Base-by-base conservation (phyloP, 2,113 vertebrate genomes). In the Xenopus laevis region DNA sequence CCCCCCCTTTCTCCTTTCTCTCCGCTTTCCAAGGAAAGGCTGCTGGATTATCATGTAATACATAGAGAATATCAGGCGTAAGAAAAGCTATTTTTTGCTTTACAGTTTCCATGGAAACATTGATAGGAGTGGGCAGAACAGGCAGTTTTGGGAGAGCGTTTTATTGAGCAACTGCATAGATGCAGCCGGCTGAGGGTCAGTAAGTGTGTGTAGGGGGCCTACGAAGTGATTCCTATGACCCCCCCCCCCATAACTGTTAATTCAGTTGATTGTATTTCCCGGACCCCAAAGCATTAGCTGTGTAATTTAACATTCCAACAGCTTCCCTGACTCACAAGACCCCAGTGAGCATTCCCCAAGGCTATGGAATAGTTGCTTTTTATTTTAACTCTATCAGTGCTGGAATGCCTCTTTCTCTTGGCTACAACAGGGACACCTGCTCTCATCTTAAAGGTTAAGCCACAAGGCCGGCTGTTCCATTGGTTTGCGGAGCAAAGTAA, bases 71-170 rank as follows among this genome's bases (percentile, higher is more conserved):
- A 68, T 62, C 65, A 61, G 65, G 72, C 72, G 27, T 68, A 68
- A 75, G 72, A 68, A 75, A 60, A 75, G 72, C 72, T 75, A 75
- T 75, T 75, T 75, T 75, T 75, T 75, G 65, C 72, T 68, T 75
- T 52, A 44, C 72, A 68, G 72, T 75, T 75, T 75, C 72, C 65
- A 75, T 75, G 65, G 72, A 52, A 75, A 75, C 72, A 65, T 20
- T 60, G 65, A 75, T 68, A 62, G 30, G 72, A 68, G 72, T 75
- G 72, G 72, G 72, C 21, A 65, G 64, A 66, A 62, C 15, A 13
- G 72, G 72, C 72, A 62, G 65, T 68, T 68, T 75, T 68, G 23
- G 65, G 72, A 66, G 64, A 75, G 65, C 45, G 50, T 68, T 68
- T 62, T 68, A 75, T 68, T 75, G 68, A 62, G 65, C 65, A 75